Percentiles rank a stretch among this genome's conserved stretches.
Evolutionary conservation across 2,113 vertebrate species (phyloP).

Genomic region (Nothobranchius furzeri): DNA sequence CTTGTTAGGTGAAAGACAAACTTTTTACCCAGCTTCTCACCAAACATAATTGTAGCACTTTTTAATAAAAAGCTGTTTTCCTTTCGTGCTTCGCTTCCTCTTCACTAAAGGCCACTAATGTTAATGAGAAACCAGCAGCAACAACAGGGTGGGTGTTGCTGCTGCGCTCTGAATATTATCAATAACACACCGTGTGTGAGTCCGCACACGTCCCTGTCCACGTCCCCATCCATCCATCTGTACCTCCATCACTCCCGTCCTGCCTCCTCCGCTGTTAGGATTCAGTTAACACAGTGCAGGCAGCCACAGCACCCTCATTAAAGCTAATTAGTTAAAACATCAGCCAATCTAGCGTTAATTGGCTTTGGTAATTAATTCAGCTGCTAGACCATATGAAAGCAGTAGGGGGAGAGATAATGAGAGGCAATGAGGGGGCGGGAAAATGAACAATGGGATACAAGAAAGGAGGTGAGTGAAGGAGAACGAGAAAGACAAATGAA

Average conservation of each 20-base stretch:
- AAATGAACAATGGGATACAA: constrained; percentile 8
- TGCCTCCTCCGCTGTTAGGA: constrained; percentile 81
- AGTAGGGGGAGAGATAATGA: constrained; percentile 64
- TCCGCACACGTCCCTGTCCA: constrained; percentile 28
- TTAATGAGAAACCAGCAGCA: constrained; percentile 41
- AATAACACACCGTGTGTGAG: constrained; percentile 33
- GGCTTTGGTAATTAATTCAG: constrained; percentile 99
- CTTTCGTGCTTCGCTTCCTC: not conserved
- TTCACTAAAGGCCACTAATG: constrained; percentile 28
- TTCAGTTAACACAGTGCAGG: constrained; percentile 95
- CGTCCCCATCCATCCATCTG: constrained; percentile 38
- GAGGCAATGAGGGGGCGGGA: constrained; percentile 21
- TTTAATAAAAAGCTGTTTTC: constrained; percentile 19
- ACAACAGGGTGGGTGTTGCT: constrained; percentile 55
- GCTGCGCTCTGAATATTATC: constrained; percentile 63
- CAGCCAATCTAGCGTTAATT: constrained; percentile 99
- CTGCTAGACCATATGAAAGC: constrained; percentile 86
- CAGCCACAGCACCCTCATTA: constrained; percentile 95
- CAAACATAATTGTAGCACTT: constrained; percentile 21
- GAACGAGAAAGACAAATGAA: constrained; percentile 11
- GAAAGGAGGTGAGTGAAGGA: constrained; percentile 21
- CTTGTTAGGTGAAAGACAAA: constrained; percentile 39
- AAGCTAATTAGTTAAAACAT: constrained; percentile 99
- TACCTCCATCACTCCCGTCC: constrained; percentile 47
- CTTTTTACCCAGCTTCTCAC: constrained; percentile 16